A percentile compares a stretch with the other conserved stretches of the same genome.
These are phyloP conservation scores for Lagopus leucura DNA, from an alignment of 2,113 vertebrate genomes.

Conservation along the genomic window DNA sequence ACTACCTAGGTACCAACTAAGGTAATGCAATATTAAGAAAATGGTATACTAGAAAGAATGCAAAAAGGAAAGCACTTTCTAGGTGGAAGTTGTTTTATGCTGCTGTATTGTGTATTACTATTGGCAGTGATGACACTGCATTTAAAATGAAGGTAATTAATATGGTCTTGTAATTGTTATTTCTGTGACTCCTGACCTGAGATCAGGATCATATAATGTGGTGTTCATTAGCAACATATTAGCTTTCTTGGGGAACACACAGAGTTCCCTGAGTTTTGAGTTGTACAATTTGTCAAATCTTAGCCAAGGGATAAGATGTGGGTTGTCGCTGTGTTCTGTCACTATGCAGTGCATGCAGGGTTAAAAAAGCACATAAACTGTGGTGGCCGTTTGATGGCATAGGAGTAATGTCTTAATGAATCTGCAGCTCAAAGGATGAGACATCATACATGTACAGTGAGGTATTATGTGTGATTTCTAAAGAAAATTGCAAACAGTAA, in stretches of 20 bases:
- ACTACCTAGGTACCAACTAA: background rate
- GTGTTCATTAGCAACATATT: background rate
- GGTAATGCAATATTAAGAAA: background rate
- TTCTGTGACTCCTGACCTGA: background rate
- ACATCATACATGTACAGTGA: accelerated
- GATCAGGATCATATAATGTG: background rate
- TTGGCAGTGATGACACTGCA: background rate
- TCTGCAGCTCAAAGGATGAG: background rate
- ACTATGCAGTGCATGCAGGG: background rate
- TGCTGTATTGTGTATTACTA: background rate
- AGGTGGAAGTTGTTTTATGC: background rate
- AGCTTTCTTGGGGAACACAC: background rate
- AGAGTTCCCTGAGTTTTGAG: background rate
- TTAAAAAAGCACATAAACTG: background rate
- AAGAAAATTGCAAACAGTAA: background rate
- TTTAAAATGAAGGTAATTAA: background rate
- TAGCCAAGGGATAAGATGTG: background rate
- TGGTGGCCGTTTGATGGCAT: background rate
- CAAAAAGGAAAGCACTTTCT: background rate
- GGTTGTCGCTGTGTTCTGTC: background rate
- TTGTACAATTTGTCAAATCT: background rate
- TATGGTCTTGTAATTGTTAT: background rate
- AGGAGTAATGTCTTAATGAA: background rate
- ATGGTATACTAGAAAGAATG: background rate
- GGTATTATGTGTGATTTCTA: background rate